A percentile compares a stretch with the other conserved stretches of the same genome.
Evolutionary conservation across 2,113 vertebrate genomes (phyloP).

Genomic region (Crotalus horridus): DNA sequence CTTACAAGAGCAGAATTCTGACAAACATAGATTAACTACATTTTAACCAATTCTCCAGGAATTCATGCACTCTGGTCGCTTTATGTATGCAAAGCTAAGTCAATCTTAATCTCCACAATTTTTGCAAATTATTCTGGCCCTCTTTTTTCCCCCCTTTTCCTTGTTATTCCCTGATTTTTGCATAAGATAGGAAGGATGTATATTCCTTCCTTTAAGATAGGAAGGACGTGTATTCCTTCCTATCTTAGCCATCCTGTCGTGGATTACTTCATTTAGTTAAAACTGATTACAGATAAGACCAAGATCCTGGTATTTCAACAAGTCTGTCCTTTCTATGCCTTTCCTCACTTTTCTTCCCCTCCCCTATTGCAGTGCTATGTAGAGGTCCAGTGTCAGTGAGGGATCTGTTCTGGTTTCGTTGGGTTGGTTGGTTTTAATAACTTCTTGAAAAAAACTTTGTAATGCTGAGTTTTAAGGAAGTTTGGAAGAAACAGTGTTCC

Average conservation of each 20-base stretch:
- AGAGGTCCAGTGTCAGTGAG: too few species aligned
- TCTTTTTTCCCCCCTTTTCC: not conserved
- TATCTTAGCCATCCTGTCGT: not conserved
- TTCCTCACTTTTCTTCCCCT: not conserved
- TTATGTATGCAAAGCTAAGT: not conserved
- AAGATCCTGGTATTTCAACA: not conserved
- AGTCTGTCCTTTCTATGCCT: not conserved
- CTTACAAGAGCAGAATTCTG: not conserved
- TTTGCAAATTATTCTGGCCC: not conserved
- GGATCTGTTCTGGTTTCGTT: not conserved
- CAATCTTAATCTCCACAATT: not conserved
- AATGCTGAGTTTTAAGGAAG: not conserved
- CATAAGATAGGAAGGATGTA: not conserved
- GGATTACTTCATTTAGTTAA: not conserved
- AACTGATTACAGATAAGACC: not conserved
- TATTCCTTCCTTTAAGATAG: not conserved
- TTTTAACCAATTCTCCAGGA: not conserved
- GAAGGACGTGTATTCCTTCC: not conserved
- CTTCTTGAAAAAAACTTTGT: not conserved
- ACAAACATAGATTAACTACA: not conserved
- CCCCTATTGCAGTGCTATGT: not conserved
- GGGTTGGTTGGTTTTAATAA: not conserved
- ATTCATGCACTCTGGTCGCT: not conserved
- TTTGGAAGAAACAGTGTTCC: not conserved
- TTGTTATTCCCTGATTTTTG: not conserved